A percentile compares a stretch with the other conserved stretches of the same genome.
phyloP scores from a whole-genome alignment of 2,888 invertebrate genomes.

The Ommatoiulus sabulosus region DNA sequence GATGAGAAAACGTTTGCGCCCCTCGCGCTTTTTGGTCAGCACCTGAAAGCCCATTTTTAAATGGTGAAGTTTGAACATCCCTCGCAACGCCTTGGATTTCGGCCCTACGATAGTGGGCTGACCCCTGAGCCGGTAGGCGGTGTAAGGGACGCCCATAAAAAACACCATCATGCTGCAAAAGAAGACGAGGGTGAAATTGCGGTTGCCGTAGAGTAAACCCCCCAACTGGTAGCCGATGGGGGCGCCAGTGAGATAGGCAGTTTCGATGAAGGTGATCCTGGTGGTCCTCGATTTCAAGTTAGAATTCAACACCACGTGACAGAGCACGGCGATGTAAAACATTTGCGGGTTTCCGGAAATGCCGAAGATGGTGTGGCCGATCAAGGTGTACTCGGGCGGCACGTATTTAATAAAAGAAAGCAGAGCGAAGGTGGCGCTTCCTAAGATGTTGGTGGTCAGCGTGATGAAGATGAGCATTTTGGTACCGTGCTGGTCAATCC shows the following conservation, averaged over 20 bases:
- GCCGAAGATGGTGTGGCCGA: slow-evolving; percentile 48
- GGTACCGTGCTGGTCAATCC: slow-evolving; percentile 50
- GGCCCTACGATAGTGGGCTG: not conserved
- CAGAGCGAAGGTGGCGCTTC: not conserved
- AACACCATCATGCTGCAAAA: not conserved
- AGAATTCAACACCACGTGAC: slow-evolving; percentile 42
- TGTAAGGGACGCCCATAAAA: not conserved
- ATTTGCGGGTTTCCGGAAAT: not conserved
- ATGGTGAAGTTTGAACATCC: slow-evolving; percentile 30
- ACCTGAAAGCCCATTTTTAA: not conserved
- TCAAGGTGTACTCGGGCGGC: not conserved
- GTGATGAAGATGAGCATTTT: slow-evolving; percentile 45
- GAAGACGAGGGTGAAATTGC: slow-evolving; percentile 18
- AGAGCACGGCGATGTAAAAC: slow-evolving; percentile 25
- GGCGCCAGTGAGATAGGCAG: slow-evolving; percentile 37
- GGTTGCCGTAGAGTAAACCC: not conserved
- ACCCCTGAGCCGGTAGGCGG: not conserved
- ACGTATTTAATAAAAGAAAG: slow-evolving; percentile 23
- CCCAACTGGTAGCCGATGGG: slow-evolving; percentile 51
- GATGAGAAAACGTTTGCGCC: slow-evolving; percentile 27
- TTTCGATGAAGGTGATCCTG: slow-evolving; percentile 45
- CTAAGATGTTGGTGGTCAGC: slow-evolving; percentile 9
- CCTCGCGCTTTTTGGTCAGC: slow-evolving; percentile 1
- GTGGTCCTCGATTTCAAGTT: slow-evolving; percentile 9
- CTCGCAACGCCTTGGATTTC: not conserved